Percentiles rank a stretch among this genome's conserved stretches.
These are phyloP conservation scores for Noctua fimbriata DNA, from an alignment of 2,888 invertebrate genomes.

Conservation along the genomic window DNA sequence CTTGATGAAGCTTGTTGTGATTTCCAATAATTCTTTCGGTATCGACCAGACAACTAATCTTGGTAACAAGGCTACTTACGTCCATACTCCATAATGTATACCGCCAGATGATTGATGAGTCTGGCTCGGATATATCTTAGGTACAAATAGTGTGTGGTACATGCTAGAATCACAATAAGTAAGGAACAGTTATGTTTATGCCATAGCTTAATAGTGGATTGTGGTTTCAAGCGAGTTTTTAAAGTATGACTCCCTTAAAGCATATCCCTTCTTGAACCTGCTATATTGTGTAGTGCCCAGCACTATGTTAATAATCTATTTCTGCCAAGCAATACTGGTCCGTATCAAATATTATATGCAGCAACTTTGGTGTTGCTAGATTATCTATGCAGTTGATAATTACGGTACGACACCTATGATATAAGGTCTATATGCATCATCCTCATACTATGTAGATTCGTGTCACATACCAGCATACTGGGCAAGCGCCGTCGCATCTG, in stretches of 20 bases:
- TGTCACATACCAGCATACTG: conserved; percentile 18
- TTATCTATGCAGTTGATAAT: too few species aligned
- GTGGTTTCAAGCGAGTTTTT: too few species aligned
- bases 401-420: too few species aligned
- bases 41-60: conserved; percentile 15
- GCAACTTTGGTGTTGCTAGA: background rate
- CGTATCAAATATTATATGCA: too few species aligned
- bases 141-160: conserved; percentile 5
- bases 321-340: too few species aligned
- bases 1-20: background rate
- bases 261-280: too few species aligned
- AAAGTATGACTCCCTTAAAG: too few species aligned
- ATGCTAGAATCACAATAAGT: background rate
- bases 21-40: conserved; percentile 11
- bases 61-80: conserved; percentile 8
- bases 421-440: background rate
- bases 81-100: conserved; percentile 11
- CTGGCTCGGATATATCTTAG: conserved; percentile 7
- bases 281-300: too few species aligned
- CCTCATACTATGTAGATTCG: conserved; percentile 17
- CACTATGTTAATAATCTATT: too few species aligned
- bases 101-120: conserved; percentile 34
- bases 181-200: background rate
- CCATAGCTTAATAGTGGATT: background rate
- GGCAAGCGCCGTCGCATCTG: conserved; percentile 34